Evolutionary conservation across 1,140 invertebrate genomes (phyloP).

Genomic region (Bombyx mandarina): DNA sequence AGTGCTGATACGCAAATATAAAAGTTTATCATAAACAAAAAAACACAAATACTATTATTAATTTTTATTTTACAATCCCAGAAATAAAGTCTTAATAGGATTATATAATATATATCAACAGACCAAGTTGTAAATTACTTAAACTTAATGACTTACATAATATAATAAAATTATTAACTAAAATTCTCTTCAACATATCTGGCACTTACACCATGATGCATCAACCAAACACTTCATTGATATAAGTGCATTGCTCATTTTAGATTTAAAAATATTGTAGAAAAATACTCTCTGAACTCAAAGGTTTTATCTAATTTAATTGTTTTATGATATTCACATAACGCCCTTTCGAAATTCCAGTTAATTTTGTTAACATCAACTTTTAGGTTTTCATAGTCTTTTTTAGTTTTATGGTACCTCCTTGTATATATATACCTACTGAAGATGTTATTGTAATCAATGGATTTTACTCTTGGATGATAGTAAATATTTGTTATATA

Average conservation of each 20-base stretch:
- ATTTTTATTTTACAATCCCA: conserved; percentile 70
- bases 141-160: conserved; percentile 71
- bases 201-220: conserved; percentile 62
- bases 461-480: not conserved
- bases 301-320: conserved; percentile 51
- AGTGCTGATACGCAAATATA: not conserved
- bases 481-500: not conserved
- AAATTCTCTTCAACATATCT: conserved; percentile 68
- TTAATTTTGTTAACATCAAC: conserved; percentile 25
- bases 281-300: conserved; percentile 68
- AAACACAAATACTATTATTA: conserved; percentile 46
- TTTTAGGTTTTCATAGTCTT: conserved; percentile 30
- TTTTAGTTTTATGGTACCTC: conserved; percentile 31
- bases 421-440: no score
- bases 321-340: conserved; percentile 38
- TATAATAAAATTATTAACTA: conserved; percentile 71
- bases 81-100: conserved; percentile 70
- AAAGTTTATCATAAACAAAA: conserved; percentile 13
- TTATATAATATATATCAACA: conserved; percentile 70
- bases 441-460: not conserved
- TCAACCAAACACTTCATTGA: conserved; percentile 64
- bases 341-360: conserved; percentile 32
- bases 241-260: conserved; percentile 63
- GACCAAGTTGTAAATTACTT: conserved; percentile 71
- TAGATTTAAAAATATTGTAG: conserved; percentile 65